Evolutionary conservation across 2,888 invertebrate species (phyloP), one percentile per base, ranked within the genome.

Genomic region (Cataglyphis albicans): DNA sequence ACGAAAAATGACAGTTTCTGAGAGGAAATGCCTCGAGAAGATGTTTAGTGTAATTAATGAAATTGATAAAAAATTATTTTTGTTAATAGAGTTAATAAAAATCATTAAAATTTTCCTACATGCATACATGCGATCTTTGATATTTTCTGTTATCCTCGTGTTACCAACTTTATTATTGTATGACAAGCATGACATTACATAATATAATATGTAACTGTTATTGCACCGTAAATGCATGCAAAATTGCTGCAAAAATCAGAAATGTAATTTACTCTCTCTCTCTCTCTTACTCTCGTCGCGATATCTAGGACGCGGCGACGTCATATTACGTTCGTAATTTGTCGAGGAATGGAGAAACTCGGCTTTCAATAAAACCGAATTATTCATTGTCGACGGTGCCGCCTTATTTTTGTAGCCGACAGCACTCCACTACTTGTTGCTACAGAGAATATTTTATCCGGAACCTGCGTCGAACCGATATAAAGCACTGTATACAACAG

Each of bases 341-440:
- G 48, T 75, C 29, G 64, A 38, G 12, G 48, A 48, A 15, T 21
- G 44, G 48, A 63, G 35, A 35, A 52, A 52, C n/a, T 12, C 5
- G 38, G 21, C n/a, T 76, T 76, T 76, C 64, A 64, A 75, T 75
- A 76, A 55, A 65, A 38, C 38, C 55, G 18, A 52, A 65, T 65
- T 75, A 64, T 64, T 76, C 5, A 76, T 76, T 65, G 65, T 64
- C 52, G 41, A 61, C 18, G 12, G n/a, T 52, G 48, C 25, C 64
- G n/a, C 52, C 25, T 65, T 76, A 55, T 76, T 76, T 76, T 76
- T 38, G 52, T 25, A 25, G 25, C 55, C 55, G 38, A 12, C 5
- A 29, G 55, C 38, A 41, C 63, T 76, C 75, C 75, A 65, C 75
- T 65, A 76, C 75, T 65, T 76, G 75, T 65, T 76, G 75, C 55